A percentile compares a stretch with the other conserved stretches of the same genome.
These are phyloP conservation scores for Microcebus tavaratra DNA, from an alignment of 2,113 vertebrate species.

Conservation along the genomic window DNA sequence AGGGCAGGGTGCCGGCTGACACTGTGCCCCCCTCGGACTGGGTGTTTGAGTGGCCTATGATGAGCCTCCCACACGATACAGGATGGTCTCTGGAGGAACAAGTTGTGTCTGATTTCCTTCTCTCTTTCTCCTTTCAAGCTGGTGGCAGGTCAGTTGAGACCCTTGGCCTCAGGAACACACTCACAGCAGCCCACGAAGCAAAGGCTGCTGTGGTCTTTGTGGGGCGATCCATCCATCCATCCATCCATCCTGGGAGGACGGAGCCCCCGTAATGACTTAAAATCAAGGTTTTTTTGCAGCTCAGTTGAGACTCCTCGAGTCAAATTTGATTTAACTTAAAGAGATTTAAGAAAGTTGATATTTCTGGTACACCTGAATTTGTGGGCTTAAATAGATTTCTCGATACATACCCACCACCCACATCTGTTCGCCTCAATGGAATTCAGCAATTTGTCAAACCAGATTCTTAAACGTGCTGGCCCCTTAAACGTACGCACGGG, in stretches of 20 bases:
- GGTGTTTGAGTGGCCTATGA: accelerated
- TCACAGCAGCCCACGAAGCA: not conserved
- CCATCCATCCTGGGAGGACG: not conserved
- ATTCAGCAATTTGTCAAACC: not conserved
- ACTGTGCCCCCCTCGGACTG: not conserved
- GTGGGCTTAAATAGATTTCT: not conserved
- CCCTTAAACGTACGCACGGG: not conserved
- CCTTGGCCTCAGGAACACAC: not conserved
- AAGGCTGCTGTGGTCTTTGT: not conserved
- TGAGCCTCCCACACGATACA: not conserved
- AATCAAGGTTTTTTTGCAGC: not conserved
- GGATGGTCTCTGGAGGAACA: not conserved
- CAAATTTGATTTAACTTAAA: not conserved
- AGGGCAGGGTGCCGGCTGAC: not conserved
- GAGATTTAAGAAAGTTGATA: not conserved
- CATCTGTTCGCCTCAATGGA: not conserved
- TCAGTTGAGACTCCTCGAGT: not conserved
- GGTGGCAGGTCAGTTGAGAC: not conserved
- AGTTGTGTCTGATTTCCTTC: not conserved
- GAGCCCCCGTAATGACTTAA: not conserved
- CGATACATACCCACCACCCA: not conserved
- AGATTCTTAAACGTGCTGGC: not conserved
- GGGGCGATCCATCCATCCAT: not conserved
- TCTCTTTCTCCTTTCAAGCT: not conserved
- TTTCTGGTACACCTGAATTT: not conserved